Base-by-base conservation (phyloP, 2,113 vertebrate species). In the Engystomops pustulosus region DNA sequence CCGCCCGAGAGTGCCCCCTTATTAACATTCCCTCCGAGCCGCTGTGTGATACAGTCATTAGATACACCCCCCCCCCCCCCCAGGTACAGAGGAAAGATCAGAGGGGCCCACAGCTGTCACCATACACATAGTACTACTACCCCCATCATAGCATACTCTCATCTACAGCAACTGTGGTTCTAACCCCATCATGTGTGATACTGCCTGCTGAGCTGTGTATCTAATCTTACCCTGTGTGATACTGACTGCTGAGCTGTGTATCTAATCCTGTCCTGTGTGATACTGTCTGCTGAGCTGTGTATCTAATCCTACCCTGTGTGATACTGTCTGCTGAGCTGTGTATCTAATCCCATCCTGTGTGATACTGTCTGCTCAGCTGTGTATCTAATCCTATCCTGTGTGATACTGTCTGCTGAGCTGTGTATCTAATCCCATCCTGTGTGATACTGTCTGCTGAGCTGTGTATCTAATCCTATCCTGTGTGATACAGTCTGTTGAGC, bases 21-120 rank as follows among this genome's bases (percentile, higher is more conserved):
- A 80, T 80, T 80, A 68, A 80, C 38, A 80, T 65, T 68, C 60
- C 60, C 25, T 36, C 18, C 18, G 49, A 14, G 49, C 38, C 44
- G n/a, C 45, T 80, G 55, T 79, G 14, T 79, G 34, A 80, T 68
- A 67, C 7, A 44, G 0, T 6, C 8, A 68, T 67, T 6, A 34
- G 77, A 30, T 23, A 38, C n/a, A 17, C 15, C 18, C 53, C 53
- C 7, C 20, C 1, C n/a, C 5, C 15, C 18, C 53, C 53, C 7
- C 20, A 9, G 6, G 23, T 55, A 55, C 53, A 55, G 51, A 23
- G 53, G 18, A 41, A 36, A 23, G 51, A 11, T 36, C 34, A 27
- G 20, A 25, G 30, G 41, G 18, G 36, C 41, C 7, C n/a, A 60
- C 79, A 80, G 79, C 79, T 80, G 79, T 68, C 45, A 30, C 27